Evolutionary conservation across 2,113 vertebrate genomes (phyloP).

Genomic region (Oncorhynchus masou): DNA sequence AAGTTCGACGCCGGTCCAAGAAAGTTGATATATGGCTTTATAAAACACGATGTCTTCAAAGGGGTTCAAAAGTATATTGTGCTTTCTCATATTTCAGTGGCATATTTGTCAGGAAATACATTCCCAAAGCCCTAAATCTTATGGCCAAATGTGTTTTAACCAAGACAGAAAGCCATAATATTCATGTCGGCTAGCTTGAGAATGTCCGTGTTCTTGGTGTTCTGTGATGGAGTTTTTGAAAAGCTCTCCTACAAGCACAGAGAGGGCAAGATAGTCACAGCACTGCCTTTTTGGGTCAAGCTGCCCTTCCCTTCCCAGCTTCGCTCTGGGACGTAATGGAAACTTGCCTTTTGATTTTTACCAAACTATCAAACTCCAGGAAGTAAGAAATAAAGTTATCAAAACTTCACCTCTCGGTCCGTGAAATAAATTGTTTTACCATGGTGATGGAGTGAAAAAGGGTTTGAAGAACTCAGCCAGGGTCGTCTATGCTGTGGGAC

Average conservation of each 20-base stretch:
- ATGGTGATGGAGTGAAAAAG: conserved; percentile 29
- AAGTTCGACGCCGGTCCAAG: conserved; percentile 26
- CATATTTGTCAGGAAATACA: neutral
- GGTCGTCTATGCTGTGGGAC: conserved; percentile 40
- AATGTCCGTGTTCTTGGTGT: neutral
- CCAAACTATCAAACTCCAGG: conserved; percentile 26
- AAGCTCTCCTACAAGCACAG: conserved; percentile 7
- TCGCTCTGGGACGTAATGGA: conserved; percentile 33
- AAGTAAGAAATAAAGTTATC: conserved; percentile 38
- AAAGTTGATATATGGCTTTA: conserved; percentile 19
- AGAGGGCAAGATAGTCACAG: conserved; percentile 4
- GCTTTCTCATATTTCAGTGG: neutral
- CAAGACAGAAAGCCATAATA: neutral
- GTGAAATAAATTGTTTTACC: conserved; percentile 46
- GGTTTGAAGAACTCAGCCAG: conserved; percentile 15
- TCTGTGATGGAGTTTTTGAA: neutral
- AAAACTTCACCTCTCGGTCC: conserved; percentile 39
- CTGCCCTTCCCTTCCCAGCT: conserved; percentile 14
- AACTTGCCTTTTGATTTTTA: conserved; percentile 36
- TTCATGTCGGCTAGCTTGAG: too few relatives aligned
- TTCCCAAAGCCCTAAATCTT: neutral
- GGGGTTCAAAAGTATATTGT: neutral
- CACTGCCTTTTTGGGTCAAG: conserved; percentile 33
- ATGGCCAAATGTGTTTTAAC: conserved; percentile 8
- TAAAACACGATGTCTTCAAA: conserved; percentile 16